Evolutionary conservation across 2,797 vertebrate species (phyloP), one percentile per base, ranked within the genome.

Genomic region (Bradypus variegatus): DNA sequence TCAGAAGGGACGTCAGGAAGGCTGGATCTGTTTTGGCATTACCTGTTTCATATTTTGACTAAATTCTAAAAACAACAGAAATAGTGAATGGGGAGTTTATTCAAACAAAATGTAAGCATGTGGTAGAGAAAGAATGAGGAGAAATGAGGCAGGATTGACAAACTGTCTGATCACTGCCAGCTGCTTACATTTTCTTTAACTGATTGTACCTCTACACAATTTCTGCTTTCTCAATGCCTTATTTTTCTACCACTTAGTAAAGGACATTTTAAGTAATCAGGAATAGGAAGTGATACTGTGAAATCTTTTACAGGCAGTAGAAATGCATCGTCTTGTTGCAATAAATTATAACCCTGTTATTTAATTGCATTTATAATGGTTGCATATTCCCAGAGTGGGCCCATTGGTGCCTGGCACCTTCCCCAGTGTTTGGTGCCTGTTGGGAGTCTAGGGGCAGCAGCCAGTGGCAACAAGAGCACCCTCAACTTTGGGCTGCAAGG

Each of bases 321-420:
- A 87, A 31, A 62, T 83, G 15, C 18, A 75, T 31, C 19, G 33
- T 62, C 7, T 83, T 81, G 38, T 16, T 55, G 65, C 65, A 45
- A 48, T 88, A 91, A 90, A 78, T 58, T 78, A 67, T 83, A 10
- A 23, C 58, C 21, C 58, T 58, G 58, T 79, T 62, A 55, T 36
- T 78, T 67, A 83, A 73, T 86, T 83, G 27, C n/a, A 79, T 84
- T 92, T 93, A 64, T 69, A 90, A 65, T 55, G 58, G n/a, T 73
- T 31, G 69, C 69, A 29, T 29, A 77, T 58, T 58, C 31, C 58
- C 58, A 67, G 12, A 55, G 48, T 58, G 15, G 36, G 84, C 21
- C 33, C 13, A 10, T 73, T 58, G 9, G 16, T 29, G 58, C 58
- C n/a, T 67, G 8, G 36, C 73, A 55, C 23, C 33, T 81, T 80